Conservation (phyloP, 2,113 vertebrate species). For the Anolis carolinensis region DNA sequence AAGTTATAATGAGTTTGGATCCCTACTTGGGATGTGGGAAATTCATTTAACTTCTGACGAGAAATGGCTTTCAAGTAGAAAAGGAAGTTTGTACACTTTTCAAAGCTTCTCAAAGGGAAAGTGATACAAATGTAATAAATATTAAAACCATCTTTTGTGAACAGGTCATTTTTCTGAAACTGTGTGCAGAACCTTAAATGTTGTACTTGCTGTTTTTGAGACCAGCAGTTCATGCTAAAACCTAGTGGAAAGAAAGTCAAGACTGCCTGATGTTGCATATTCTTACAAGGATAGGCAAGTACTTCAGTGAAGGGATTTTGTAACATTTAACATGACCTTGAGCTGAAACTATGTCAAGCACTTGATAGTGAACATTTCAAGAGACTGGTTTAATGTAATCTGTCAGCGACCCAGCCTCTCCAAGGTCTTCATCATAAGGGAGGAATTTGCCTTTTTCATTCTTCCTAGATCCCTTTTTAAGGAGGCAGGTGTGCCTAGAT, state of each 20-base stretch:
- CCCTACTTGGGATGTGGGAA: neutral
- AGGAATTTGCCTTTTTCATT: neutral
- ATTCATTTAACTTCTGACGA: neutral
- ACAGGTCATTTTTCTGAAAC: neutral
- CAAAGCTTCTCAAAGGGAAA: neutral
- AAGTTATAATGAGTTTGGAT: neutral
- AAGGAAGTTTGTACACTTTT: neutral
- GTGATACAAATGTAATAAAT: neutral
- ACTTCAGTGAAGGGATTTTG: neutral
- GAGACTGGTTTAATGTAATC: neutral
- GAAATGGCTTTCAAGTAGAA: neutral
- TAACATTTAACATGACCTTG: constrained; percentile 20
- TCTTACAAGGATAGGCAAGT: neutral
- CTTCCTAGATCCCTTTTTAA: neutral
- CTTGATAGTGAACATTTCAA: neutral
- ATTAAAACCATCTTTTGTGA: neutral
- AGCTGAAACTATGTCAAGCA: neutral
- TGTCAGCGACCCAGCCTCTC: neutral
- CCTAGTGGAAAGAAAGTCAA: neutral
- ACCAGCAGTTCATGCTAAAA: neutral
- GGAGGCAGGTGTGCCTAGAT: neutral
- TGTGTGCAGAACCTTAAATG: neutral
- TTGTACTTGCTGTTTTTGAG: neutral
- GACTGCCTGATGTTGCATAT: neutral
- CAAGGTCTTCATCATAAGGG: neutral